Evolutionary conservation across 2,888 invertebrate genomes (phyloP).

Genomic region (Oscheius sp.): DNA sequence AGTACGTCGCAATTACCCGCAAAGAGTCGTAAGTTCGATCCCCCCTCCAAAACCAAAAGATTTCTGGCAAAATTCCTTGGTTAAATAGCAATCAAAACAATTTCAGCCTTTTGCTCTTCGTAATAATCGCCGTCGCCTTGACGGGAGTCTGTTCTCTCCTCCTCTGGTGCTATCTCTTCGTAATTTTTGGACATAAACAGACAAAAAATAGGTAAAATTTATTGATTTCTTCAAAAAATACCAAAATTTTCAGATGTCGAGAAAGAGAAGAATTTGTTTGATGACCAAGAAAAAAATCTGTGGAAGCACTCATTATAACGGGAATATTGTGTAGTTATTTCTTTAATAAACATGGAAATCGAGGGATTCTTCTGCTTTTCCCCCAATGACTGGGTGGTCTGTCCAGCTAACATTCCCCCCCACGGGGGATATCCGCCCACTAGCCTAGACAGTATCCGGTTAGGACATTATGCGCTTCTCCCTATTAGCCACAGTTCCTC

Average conservation of each 20-base stretch:
- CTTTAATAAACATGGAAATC: not conserved
- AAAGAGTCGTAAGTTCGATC: no score
- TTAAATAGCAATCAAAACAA: no score
- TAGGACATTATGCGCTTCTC: conserved; percentile 30
- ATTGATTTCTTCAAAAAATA: no score
- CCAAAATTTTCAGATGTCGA: conserved; percentile 2
- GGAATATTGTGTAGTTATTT: not conserved
- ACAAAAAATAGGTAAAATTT: conserved; percentile 16
- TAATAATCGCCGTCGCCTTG: conserved; percentile 37
- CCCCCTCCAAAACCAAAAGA: no score
- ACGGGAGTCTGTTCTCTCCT: conserved; percentile 33
- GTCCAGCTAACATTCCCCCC: not conserved
- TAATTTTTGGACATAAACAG: conserved; percentile 34
- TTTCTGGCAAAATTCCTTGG: no score
- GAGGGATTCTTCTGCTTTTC: no score
- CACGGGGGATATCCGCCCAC: conserved; percentile 29
- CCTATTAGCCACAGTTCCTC: conserved; percentile 5
- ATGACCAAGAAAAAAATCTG: not conserved
- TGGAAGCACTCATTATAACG: not conserved
- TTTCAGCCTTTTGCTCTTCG: conserved; percentile 34
- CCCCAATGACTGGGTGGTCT: no score
- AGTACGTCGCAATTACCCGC: no score
- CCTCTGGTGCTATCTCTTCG: conserved; percentile 33
- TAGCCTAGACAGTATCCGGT: conserved; percentile 34
- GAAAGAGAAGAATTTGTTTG: conserved; percentile 10